Evolutionary conservation across 2,113 vertebrate species (phyloP), one percentile per base, ranked within the genome.

Genomic region (Rhizomys pruinosus): DNA sequence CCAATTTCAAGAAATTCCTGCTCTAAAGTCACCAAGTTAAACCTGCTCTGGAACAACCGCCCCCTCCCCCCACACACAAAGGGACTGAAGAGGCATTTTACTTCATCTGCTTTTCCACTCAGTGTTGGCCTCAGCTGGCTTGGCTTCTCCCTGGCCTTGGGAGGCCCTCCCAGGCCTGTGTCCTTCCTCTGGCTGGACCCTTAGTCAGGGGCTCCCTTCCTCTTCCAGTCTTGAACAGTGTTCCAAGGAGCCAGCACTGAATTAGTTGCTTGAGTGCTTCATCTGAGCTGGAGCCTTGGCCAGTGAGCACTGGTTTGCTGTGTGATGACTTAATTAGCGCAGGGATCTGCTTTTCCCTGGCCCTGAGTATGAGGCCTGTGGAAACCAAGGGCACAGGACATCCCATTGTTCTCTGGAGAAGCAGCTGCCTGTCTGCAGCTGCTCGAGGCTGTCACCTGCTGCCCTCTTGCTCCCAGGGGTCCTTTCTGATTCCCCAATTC

Each of bases 331-430:
- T 76, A 71, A 84, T 91, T 81, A 96, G 80, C 4, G 0, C 13
- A 19, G 47, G 55, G 88, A 84, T 78, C 82, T 0, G 81, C 90
- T 91, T 90, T 92, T 90, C 55, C 89, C 87, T 2, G 7, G 89
- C 74, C 57, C 71, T 47, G 61, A 37, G 94, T 34, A 47, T 93
- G 69, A 92, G 90, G 92, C 89, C 59, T 68, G 42, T 7, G 86
- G 89, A 84, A 69, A 78, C 44, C 81, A 61, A 93, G 93, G 94
- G 90, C 88, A 92, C 95, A 92, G 93, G 61, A 91, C 19, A 2
- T 66, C 44, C 59, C 86, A 92, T 89, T 96, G 95, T 87, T 96
- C 86, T 89, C 61, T 2, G 10, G 64, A 68, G 94, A 84, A 32
- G 4, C 96, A 89, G 94, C 95, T 93, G 96, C 90, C 63, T 0